A percentile compares a stretch with the other conserved stretches of the same genome.
Evolutionary conservation across 1,140 invertebrate genomes (phyloP).

Genomic region (Drosophila cardini): DNA sequence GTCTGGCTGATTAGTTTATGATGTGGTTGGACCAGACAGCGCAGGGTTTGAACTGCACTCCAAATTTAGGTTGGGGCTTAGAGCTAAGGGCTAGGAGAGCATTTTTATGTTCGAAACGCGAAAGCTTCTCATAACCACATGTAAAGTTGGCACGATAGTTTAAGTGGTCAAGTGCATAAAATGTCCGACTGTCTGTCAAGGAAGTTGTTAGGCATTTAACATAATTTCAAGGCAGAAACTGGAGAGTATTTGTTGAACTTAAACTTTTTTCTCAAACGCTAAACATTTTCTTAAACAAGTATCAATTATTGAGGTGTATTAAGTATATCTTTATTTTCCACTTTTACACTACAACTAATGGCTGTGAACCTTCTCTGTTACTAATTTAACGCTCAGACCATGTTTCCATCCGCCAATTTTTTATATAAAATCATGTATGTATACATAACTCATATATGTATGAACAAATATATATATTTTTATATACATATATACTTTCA

Average conservation of each 20-base stretch:
- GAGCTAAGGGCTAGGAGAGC: not conserved
- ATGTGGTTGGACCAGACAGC: slow-evolving; percentile 34
- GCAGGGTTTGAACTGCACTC: not conserved
- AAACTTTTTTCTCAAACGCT: too few species aligned
- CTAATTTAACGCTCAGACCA: slow-evolving; percentile 67
- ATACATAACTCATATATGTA: not conserved
- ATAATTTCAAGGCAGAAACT: slow-evolving; percentile 32
- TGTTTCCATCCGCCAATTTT: not conserved
- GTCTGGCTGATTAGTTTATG: slow-evolving; percentile 55
- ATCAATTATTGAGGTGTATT: too few species aligned
- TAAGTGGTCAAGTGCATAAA: slow-evolving; percentile 16
- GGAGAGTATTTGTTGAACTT: not conserved
- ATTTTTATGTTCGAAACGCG: slow-evolving; percentile 24
- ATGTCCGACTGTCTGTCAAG: slow-evolving; percentile 27
- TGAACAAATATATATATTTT: slow-evolving; percentile 14
- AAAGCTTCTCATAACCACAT: slow-evolving; percentile 23
- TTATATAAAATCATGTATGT: slow-evolving; percentile 33
- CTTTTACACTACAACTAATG: slow-evolving; percentile 19
- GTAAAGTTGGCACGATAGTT: slow-evolving; percentile 33
- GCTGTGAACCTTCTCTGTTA: slow-evolving; percentile 59
- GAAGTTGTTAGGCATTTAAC: slow-evolving; percentile 39
- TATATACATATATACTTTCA: slow-evolving; percentile 39
- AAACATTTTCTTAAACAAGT: too few species aligned
- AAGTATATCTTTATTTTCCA: too few species aligned
- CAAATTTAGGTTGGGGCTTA: not conserved